phyloP scores from a whole-genome alignment of 2,113 vertebrate species.

The Oryzias curvinotus region DNA sequence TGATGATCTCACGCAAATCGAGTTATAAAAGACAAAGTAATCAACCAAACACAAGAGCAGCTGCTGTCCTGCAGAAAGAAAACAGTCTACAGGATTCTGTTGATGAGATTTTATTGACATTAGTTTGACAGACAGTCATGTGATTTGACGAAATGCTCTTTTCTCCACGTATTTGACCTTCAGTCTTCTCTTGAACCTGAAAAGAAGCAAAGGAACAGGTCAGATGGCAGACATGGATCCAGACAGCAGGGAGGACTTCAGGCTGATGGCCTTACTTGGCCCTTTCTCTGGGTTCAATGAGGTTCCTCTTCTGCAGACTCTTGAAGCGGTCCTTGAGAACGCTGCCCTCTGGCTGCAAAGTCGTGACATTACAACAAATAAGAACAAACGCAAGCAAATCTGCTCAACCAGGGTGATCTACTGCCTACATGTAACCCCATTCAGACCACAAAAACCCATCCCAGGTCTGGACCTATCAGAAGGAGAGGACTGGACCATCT shows the following conservation, averaged over 20 bases:
- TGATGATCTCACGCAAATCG: background rate
- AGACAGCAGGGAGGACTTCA: background rate
- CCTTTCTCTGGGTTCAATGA: slow-evolving; percentile 88
- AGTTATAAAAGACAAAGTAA: background rate
- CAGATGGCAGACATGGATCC: no score
- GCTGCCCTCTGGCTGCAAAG: slow-evolving; percentile 86
- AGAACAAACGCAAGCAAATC: slow-evolving; percentile 1
- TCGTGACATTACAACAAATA: slow-evolving; percentile 17
- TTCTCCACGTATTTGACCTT: slow-evolving; percentile 90
- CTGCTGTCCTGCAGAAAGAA: background rate
- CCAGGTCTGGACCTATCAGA: slow-evolving; percentile 23
- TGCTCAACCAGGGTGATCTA: background rate
- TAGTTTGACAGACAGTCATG: slow-evolving; percentile 49
- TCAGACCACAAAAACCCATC: slow-evolving; percentile 20
- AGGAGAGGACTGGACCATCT: slow-evolving; percentile 24
- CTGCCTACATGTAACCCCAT: slow-evolving; percentile 21
- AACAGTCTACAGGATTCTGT: background rate
- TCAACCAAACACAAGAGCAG: background rate
- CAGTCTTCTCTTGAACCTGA: slow-evolving; percentile 86
- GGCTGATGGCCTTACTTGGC: slow-evolving; percentile 82
- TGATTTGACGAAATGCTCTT: slow-evolving; percentile 84
- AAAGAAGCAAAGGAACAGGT: background rate
- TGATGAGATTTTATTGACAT: slow-evolving; percentile 18
- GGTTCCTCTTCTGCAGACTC: slow-evolving; percentile 89
- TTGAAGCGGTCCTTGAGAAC: slow-evolving; percentile 88